Percentiles rank a stretch among this genome's conserved stretches.
Evolutionary conservation across 2,797 vertebrate species (phyloP).

Genomic region (Acanthopagrus latus): DNA sequence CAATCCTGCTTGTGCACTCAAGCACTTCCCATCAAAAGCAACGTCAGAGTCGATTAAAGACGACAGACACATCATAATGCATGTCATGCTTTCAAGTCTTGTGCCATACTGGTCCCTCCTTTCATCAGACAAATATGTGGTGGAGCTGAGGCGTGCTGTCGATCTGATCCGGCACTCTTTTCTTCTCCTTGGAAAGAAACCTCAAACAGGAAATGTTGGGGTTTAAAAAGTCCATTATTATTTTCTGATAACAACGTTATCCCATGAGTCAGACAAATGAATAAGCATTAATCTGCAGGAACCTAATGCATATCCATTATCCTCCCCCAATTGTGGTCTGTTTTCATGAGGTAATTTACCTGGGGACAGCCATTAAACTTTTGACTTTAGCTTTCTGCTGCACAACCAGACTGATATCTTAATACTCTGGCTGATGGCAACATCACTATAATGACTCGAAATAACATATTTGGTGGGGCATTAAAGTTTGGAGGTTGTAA

Average conservation of each 20-base stretch:
- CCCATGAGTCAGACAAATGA: background rate
- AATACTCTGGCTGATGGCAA: background rate
- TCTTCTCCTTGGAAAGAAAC: slow-evolving; percentile 13
- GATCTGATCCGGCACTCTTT: slow-evolving; percentile 4
- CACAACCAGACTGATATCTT: background rate
- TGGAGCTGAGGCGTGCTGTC: background rate
- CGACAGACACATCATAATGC: slow-evolving; percentile 35
- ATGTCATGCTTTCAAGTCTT: slow-evolving; percentile 18
- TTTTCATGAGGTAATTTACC: slow-evolving; percentile 26
- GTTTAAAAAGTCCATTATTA: slow-evolving; percentile 29
- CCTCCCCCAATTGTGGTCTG: slow-evolving; percentile 8
- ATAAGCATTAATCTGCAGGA: slow-evolving; percentile 28
- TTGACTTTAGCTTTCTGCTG: slow-evolving; percentile 14
- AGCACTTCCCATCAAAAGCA: slow-evolving; percentile 15
- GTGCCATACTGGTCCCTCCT: slow-evolving; percentile 24
- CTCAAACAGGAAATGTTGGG: background rate
- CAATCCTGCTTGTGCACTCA: slow-evolving; percentile 1
- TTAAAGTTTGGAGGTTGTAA: background rate
- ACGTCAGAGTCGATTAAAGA: slow-evolving; percentile 29
- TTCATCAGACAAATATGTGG: slow-evolving; percentile 22
- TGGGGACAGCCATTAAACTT: slow-evolving; percentile 8
- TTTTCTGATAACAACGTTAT: slow-evolving; percentile 27
- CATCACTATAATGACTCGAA: background rate
- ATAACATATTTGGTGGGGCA: background rate
- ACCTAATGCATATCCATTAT: slow-evolving; percentile 34